These are phyloP conservation scores for Cricetomys ansorgei DNA, from an alignment of 2,113 vertebrate species.

Conservation along the genomic window DNA sequence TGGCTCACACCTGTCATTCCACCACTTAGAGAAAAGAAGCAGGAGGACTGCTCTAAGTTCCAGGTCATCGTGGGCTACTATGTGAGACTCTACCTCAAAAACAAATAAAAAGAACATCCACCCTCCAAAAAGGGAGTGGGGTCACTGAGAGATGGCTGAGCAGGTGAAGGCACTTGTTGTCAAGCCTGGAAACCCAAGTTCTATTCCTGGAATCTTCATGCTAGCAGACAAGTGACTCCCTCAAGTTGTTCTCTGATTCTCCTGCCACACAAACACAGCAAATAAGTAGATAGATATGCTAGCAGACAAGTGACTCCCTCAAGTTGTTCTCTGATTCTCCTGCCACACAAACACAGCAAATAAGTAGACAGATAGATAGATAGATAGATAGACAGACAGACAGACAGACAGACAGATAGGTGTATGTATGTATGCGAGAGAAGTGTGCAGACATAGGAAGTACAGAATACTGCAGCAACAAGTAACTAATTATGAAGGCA, in stretches of 20 bases:
- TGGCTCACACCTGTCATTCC: too few relatives aligned
- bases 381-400: too few relatives aligned
- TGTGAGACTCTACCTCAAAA: neutral
- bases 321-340: too few relatives aligned
- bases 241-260: neutral
- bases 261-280: neutral
- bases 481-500: neutral
- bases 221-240: neutral
- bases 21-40: neutral
- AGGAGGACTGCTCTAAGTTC: neutral
- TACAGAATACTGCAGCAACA: neutral
- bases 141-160: neutral
- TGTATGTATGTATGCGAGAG: neutral
- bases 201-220: neutral
- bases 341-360: too few relatives aligned
- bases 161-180: neutral
- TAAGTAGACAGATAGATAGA: too few relatives aligned
- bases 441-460: neutral
- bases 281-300: neutral
- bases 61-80: too few relatives aligned
- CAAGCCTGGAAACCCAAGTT: neutral
- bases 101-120: neutral
- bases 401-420: too few relatives aligned
- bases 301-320: neutral
- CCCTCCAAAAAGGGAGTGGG: neutral